Conservation (phyloP, 2,888 invertebrate species). For the Phoenoteleia sp. region DNA sequence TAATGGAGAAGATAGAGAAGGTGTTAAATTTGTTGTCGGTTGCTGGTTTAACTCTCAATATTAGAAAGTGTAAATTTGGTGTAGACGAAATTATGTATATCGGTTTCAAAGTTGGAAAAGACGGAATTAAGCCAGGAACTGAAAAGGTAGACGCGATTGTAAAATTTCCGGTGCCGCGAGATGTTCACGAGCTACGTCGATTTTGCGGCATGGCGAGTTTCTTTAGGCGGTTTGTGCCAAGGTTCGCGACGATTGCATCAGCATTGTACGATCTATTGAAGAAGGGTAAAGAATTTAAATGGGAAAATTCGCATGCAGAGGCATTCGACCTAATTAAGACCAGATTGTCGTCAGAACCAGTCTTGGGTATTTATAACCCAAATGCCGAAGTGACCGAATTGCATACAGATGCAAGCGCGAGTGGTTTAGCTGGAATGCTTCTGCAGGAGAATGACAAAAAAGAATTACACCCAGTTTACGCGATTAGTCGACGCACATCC, state of each 20-base stretch:
- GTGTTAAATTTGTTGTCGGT: too few relatives aligned
- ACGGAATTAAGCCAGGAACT: too few relatives aligned
- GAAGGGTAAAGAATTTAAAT: too few relatives aligned
- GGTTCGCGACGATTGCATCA: slow-evolving; percentile 30
- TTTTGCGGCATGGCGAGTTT: slow-evolving; percentile 54
- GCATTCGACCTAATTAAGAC: too few relatives aligned
- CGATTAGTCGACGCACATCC: not conserved
- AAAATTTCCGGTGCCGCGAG: slow-evolving; percentile 10
- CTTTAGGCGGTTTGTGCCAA: slow-evolving; percentile 54
- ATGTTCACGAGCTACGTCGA: slow-evolving; percentile 51
- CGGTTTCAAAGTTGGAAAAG: too few relatives aligned
- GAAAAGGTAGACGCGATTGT: too few relatives aligned
- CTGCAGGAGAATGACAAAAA: not conserved
- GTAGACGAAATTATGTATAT: too few relatives aligned
- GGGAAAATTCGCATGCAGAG: too few relatives aligned
- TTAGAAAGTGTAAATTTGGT: too few relatives aligned
- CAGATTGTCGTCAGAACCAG: not conserved
- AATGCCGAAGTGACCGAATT: not conserved
- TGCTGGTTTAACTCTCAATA: too few relatives aligned
- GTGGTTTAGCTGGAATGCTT: not conserved
- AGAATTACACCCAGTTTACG: not conserved
- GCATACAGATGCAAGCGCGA: not conserved
- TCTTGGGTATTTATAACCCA: not conserved
- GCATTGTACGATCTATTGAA: slow-evolving; percentile 4
- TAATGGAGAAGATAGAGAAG: too few relatives aligned